Evolutionary conservation across 2,888 invertebrate species (phyloP), one percentile per base, ranked within the genome.

Genomic region (Mesochorus sp.): DNA sequence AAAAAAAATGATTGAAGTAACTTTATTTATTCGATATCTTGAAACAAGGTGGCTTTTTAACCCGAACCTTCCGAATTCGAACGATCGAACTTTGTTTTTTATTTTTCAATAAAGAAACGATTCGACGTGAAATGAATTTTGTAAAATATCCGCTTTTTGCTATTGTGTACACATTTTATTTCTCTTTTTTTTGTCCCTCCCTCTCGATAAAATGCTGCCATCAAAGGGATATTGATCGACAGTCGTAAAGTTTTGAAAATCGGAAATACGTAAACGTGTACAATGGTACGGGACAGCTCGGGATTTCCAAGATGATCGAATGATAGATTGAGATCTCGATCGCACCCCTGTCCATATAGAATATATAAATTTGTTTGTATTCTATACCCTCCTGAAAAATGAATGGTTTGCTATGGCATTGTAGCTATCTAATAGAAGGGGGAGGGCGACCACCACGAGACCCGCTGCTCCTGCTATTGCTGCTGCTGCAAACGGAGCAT

Each of bases 81-180:
- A n/a, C n/a, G n/a, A n/a, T n/a, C n/a, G n/a, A n/a, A n/a, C n/a
- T n/a, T n/a, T n/a, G n/a, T n/a, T n/a, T n/a, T n/a, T n/a, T n/a
- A n/a, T n/a, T n/a, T n/a, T 28, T 62, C 61, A 57, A 42, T 42
- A 71, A 64, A 78, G 70, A 80, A 71, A 82, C 72, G 70, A 79
- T 79, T 76, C 24, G 5, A 39, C 39, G n/a, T 8, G 39, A 39
- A 42, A 59, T 59, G n/a, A 24, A 14, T n/a, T n/a, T n/a, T n/a
- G n/a, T n/a, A n/a, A n/a, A n/a, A n/a, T n/a, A n/a, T n/a, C n/a
- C n/a, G n/a, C n/a, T n/a, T n/a, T n/a, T n/a, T n/a, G n/a, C n/a
- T n/a, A n/a, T n/a, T n/a, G n/a, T n/a, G n/a, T 31, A 6, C 6
- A 6, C 6, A 31, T 31, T 31, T 31, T 31, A 31, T 3, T 12